These are phyloP conservation scores for Polypterus bichir DNA, from an alignment of 2,113 vertebrate species.

Conservation along the genomic window DNA sequence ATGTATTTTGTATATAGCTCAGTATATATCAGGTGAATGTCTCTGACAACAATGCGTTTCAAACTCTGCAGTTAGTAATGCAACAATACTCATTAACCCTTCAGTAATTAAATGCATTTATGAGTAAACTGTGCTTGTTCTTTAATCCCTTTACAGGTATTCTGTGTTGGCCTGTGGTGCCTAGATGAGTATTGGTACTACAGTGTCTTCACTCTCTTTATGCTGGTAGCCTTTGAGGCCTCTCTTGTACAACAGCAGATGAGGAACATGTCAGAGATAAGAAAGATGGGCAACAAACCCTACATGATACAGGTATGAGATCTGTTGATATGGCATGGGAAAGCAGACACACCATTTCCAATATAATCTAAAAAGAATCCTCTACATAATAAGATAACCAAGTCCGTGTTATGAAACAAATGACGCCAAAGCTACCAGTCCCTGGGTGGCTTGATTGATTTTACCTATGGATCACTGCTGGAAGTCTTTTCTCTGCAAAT, in stretches of 20 bases:
- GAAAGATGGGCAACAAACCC: constrained; percentile 89
- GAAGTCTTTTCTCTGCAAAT: no score
- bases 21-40: no score
- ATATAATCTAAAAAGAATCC: background rate
- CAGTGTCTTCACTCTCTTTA: constrained; percentile 91
- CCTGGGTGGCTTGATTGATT: no score
- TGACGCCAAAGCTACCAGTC: no score
- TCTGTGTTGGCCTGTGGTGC: constrained; percentile 93
- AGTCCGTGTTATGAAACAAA: no score
- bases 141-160: constrained; percentile 50
- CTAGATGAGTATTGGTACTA: constrained; percentile 97
- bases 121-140: no score
- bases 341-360: background rate
- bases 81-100: no score
- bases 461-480: no score
- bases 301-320: constrained; percentile 79
- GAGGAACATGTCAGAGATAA: constrained; percentile 88
- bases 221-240: constrained; percentile 91
- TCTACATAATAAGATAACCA: background rate
- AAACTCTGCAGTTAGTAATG: no score
- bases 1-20: no score
- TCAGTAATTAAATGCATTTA: no score
- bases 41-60: no score
- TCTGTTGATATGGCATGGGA: background rate
- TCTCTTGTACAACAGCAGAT: constrained; percentile 93